phyloP scores from a whole-genome alignment of 2,113 vertebrate species.

The Dinomys branickii region DNA sequence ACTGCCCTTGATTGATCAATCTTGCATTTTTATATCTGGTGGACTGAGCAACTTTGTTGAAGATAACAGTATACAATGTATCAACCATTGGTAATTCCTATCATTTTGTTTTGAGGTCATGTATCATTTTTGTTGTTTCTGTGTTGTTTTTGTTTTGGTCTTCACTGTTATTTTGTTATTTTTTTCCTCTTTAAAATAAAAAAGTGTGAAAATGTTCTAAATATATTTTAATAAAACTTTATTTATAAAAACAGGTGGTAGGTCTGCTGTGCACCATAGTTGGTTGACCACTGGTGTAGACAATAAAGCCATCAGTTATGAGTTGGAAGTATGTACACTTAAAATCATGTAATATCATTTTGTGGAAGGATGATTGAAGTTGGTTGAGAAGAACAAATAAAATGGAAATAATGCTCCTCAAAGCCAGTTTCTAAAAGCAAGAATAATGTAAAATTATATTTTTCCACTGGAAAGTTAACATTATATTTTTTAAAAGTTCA shows the following conservation, averaged over 20 bases:
- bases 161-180: too few relatives aligned
- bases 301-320: background rate
- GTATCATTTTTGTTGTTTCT: too few relatives aligned
- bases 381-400: background rate
- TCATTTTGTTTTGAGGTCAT: too few relatives aligned
- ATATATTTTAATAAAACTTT: background rate
- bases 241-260: background rate
- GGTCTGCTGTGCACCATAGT: background rate
- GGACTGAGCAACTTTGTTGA: too few relatives aligned
- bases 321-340: background rate
- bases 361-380: background rate
- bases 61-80: too few relatives aligned
- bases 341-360: background rate
- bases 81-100: too few relatives aligned
- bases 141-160: too few relatives aligned
- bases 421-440: slow-evolving; percentile 1
- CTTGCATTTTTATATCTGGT: too few relatives aligned
- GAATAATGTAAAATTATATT: background rate
- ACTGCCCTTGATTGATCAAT: too few relatives aligned
- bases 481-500: slow-evolving; percentile 34
- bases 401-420: slow-evolving; percentile 38
- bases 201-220: background rate
- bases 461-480: background rate
- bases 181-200: too few relatives aligned
- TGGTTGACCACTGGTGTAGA: background rate